Percentiles rank a stretch among this genome's conserved stretches.
phyloP scores from a whole-genome alignment of 2,113 vertebrate genomes.

The Emydocephalus ijimae region DNA sequence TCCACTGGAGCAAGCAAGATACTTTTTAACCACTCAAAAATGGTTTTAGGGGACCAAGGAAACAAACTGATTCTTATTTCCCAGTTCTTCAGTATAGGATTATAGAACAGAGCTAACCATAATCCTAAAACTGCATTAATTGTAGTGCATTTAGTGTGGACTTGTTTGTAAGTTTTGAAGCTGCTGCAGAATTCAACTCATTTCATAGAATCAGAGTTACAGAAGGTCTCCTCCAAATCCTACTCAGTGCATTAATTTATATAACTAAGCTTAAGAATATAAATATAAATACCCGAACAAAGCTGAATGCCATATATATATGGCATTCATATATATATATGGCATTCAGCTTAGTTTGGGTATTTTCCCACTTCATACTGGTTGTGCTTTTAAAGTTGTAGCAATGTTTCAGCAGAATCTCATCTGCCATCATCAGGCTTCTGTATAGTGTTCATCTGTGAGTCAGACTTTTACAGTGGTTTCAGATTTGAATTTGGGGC shows the following conservation, averaged over 20 bases:
- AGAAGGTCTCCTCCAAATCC: background rate
- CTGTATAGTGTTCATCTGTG: no score
- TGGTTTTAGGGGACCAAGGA: background rate
- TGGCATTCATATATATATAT: no score
- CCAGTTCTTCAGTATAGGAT: background rate
- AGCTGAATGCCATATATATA: no score
- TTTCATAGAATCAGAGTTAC: background rate
- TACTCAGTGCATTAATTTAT: background rate
- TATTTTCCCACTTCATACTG: no score
- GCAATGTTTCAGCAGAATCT: no score
- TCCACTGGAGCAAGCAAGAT: background rate
- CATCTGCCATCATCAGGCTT: no score
- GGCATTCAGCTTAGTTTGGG: no score
- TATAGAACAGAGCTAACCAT: background rate
- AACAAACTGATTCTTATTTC: background rate
- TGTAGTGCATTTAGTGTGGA: background rate
- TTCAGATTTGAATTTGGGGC: no score
- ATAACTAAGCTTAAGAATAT: no score
- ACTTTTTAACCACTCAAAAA: background rate
- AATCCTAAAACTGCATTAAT: background rate
- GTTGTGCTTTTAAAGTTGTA: no score
- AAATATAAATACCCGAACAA: no score
- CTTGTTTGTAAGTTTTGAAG: background rate
- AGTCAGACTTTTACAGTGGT: no score
- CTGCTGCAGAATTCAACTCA: background rate